These are phyloP conservation scores for Sus cebifrons DNA, from an alignment of 2,797 vertebrate species.

Conservation along the genomic window DNA sequence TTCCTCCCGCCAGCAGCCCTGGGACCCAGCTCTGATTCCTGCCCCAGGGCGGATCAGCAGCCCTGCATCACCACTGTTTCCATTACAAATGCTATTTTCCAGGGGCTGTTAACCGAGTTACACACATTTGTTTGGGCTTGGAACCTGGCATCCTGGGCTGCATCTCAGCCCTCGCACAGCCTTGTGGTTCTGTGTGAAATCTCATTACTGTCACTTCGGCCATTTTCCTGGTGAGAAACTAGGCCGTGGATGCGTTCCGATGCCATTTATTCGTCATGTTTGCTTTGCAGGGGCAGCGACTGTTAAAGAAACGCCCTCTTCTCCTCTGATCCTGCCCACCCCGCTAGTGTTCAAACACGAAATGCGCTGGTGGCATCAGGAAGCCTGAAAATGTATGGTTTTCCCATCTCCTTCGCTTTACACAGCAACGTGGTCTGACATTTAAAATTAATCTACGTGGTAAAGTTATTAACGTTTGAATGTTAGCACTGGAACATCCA, in stretches of 20 bases:
- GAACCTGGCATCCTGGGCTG: constrained; percentile 46
- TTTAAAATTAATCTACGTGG: constrained; percentile 83
- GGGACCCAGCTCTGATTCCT: background rate
- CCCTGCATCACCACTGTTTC: background rate
- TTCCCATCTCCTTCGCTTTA: constrained; percentile 76
- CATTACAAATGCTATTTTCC: constrained; percentile 63
- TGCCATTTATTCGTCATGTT: background rate
- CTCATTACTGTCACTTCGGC: constrained; percentile 61
- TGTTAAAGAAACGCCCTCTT: constrained; percentile 35
- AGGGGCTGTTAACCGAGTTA: constrained; percentile 53
- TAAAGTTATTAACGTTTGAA: constrained; percentile 79
- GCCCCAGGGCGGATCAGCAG: background rate
- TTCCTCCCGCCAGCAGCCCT: background rate
- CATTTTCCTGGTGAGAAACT: constrained; percentile 68
- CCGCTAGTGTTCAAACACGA: constrained; percentile 1
- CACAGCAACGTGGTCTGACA: constrained; percentile 79
- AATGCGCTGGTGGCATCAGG: background rate
- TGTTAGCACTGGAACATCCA: constrained; percentile 79
- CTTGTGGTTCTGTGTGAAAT: constrained; percentile 44
- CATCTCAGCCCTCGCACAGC: constrained; percentile 43
- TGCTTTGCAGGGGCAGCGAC: constrained; percentile 22
- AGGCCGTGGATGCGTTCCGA: background rate
- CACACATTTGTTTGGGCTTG: constrained; percentile 43
- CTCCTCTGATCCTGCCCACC: constrained; percentile 38
- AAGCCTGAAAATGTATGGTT: constrained; percentile 59